phyloP scores from a whole-genome alignment of 2,113 vertebrate species.

The Carollia perspicillata region DNA sequence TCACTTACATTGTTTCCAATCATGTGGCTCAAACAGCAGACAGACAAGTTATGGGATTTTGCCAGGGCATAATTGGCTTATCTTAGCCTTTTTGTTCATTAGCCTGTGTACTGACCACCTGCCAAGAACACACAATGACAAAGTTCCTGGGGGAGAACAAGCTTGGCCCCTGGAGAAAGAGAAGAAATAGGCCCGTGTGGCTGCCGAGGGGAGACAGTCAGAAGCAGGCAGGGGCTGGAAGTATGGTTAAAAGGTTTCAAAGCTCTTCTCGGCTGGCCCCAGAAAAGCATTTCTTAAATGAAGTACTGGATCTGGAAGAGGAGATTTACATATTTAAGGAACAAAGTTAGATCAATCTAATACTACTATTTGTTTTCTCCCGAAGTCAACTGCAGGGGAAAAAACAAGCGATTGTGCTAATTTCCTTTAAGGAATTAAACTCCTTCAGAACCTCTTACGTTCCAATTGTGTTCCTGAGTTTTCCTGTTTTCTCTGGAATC shows the following conservation, averaged over 20 bases:
- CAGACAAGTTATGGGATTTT: neutral
- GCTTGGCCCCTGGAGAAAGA: neutral
- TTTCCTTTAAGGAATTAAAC: conserved; percentile 73
- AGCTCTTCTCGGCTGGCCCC: neutral
- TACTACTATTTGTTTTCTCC: neutral
- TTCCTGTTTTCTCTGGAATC: conserved; percentile 46
- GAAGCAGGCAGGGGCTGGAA: neutral
- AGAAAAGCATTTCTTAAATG: conserved; percentile 5
- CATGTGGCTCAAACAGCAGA: neutral
- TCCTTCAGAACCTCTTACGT: conserved; percentile 46
- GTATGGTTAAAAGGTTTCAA: neutral
- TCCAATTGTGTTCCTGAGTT: conserved; percentile 19
- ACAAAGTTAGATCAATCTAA: neutral
- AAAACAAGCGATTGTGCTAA: conserved; percentile 56
- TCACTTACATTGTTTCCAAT: neutral
- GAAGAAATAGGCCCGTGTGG: neutral
- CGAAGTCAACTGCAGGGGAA: conserved; percentile 28
- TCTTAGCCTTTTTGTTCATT: neutral
- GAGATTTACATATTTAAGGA: neutral
- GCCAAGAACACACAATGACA: neutral
- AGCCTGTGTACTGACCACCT: neutral
- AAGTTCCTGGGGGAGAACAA: neutral
- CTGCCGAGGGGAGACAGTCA: neutral
- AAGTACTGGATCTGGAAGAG: neutral
- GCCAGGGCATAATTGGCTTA: neutral